phyloP scores from a whole-genome alignment of 1,140 invertebrate genomes.

The Augochlora pura region DNA sequence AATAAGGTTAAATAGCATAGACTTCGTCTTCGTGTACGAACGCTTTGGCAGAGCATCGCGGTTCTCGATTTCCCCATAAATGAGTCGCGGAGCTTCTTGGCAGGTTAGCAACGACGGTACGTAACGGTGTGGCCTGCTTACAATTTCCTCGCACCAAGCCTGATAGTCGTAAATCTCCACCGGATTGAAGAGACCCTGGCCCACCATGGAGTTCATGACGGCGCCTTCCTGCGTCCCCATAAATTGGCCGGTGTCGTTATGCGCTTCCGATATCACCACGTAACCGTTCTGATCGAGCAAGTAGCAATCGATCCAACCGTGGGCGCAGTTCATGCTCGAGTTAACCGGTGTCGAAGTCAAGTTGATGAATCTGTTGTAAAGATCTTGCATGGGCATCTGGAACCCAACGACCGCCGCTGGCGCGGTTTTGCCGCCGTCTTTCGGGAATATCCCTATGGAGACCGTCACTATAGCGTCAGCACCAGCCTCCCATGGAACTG shows the following conservation, averaged over 20 bases:
- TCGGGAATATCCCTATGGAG: slow-evolving; percentile 92
- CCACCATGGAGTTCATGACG: slow-evolving; percentile 89
- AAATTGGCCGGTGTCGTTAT: slow-evolving; percentile 88
- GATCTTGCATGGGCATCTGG: slow-evolving; percentile 86
- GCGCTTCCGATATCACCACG: slow-evolving; percentile 87
- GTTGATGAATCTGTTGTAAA: slow-evolving; percentile 85
- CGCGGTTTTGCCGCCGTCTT: slow-evolving; percentile 87
- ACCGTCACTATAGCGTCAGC: slow-evolving; percentile 85
- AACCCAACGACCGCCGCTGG: slow-evolving; percentile 94
- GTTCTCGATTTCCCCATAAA: no score
- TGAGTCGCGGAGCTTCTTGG: no score
- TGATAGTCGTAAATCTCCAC: slow-evolving; percentile 93
- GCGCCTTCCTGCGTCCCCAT: slow-evolving; percentile 91
- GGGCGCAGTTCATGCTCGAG: slow-evolving; percentile 77
- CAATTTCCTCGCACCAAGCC: slow-evolving; percentile 84
- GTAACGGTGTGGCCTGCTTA: slow-evolving; percentile 54
- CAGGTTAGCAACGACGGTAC: no score
- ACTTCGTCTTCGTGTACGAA: no score
- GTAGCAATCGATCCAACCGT: slow-evolving; percentile 87
- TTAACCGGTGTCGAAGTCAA: slow-evolving; percentile 82
- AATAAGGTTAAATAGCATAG: no score
- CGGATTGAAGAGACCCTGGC: slow-evolving; percentile 87
- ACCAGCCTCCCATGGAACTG: slow-evolving; percentile 87
- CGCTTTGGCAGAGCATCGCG: no score
- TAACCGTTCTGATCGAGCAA: slow-evolving; percentile 95